Percentiles rank a stretch among this genome's conserved stretches.
phyloP scores from a whole-genome alignment of 2,888 invertebrate genomes.

The Chaitophorus viminalis region DNA sequence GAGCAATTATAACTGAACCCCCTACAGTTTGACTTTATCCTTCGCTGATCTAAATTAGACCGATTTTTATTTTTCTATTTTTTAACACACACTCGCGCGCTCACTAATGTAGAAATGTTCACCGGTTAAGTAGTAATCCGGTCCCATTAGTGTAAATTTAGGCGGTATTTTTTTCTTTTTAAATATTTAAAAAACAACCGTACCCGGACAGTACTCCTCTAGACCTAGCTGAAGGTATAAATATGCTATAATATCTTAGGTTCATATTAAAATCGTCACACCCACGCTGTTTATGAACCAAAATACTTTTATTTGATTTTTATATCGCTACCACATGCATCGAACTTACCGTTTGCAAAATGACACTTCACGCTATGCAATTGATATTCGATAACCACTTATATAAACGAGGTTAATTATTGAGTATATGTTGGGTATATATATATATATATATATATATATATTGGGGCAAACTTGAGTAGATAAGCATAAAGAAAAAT shows the following conservation, averaged over 20 bases:
- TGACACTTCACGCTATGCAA: neutral
- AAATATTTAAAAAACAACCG: slow-evolving; percentile 32
- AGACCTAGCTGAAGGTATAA: neutral
- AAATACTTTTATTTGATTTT: slow-evolving; percentile 3
- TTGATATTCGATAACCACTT: neutral
- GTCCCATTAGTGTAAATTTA: slow-evolving; percentile 58
- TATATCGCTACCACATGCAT: neutral
- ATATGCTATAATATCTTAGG: neutral
- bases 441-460: too few species aligned
- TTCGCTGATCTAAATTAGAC: slow-evolving; percentile 54
- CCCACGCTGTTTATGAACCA: slow-evolving; percentile 39
- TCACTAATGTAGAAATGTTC: neutral
- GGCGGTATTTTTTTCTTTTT: slow-evolving; percentile 24
- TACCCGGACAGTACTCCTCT: slow-evolving; percentile 9
- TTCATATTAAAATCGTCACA: neutral
- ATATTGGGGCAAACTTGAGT: neutral
- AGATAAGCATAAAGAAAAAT: neutral
- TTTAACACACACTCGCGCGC: neutral
- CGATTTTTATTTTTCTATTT: slow-evolving; percentile 37
- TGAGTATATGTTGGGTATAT: neutral
- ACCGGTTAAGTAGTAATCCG: slow-evolving; percentile 52
- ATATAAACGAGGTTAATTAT: slow-evolving; percentile 23
- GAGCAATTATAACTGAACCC: slow-evolving; percentile 59
- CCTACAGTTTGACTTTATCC: slow-evolving; percentile 58
- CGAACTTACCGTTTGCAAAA: neutral